Evolutionary conservation across 2,113 vertebrate species (phyloP).

Genomic region (Stigmatopora nigra): DNA sequence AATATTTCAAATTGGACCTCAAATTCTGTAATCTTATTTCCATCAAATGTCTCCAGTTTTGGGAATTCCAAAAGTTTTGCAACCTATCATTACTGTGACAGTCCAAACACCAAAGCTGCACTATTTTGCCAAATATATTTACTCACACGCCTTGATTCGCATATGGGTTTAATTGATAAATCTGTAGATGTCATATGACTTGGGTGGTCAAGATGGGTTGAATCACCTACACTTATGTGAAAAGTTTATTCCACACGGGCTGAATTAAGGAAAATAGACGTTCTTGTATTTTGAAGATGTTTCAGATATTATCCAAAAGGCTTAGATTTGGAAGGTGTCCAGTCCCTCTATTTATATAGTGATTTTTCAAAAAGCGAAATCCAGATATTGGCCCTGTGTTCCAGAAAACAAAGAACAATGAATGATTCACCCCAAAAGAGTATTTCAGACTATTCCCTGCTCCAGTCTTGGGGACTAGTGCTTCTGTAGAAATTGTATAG

Average conservation of each 20-base stretch:
- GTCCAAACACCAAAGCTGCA: conserved; percentile 31
- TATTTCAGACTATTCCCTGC: background rate
- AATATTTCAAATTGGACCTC: background rate
- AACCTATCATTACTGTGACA: conserved; percentile 29
- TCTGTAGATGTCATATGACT: background rate
- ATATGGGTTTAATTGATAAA: background rate
- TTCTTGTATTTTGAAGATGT: too few relatives aligned
- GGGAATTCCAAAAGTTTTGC: background rate
- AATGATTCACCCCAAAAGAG: background rate
- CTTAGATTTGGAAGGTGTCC: too few relatives aligned
- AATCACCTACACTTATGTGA: too few relatives aligned
- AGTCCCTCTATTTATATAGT: too few relatives aligned
- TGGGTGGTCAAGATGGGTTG: background rate
- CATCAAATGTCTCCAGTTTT: conserved; percentile 1
- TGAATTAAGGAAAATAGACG: too few relatives aligned
- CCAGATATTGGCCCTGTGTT: too few relatives aligned
- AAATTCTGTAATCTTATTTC: conserved; percentile 1
- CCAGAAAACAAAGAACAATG: background rate
- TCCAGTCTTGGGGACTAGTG: background rate
- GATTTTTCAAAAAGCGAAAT: too few relatives aligned
- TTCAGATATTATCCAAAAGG: too few relatives aligned
- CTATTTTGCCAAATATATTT: background rate
- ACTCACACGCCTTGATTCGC: background rate
- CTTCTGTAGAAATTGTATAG: too few relatives aligned
- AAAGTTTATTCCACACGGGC: too few relatives aligned